Base-by-base conservation (phyloP, 2,113 vertebrate genomes). In the Rhinoptilus africanus region DNA sequence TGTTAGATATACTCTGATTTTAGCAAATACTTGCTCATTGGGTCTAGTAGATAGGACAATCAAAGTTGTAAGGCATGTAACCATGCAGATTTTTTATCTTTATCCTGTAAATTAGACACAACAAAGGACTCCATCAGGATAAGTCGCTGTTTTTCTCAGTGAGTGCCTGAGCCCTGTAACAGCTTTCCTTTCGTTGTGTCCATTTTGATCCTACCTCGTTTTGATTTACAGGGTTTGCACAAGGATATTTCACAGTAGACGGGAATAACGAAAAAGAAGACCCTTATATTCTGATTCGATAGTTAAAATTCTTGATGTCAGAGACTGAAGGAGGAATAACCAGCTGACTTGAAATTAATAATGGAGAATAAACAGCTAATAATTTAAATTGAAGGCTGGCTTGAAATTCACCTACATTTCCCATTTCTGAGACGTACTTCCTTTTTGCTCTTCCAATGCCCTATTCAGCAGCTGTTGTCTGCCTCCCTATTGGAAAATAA, bases 81-180 rank as follows among this genome's bases (percentile, higher is more conserved):
- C 21, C 3, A 3, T 4, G 19, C 50, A 51, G 27, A 14, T 45
- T 21, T 14, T 43, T 66, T 28, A 48, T 23, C 35, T 56, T 50
- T 20, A 35, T 11, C 26, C n/a, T 14, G 6, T 34, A 43, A 35
- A 54, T 54, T 28, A 48, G 47, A 30, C 10, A 39, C 24, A 67
- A 7, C 5, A 8, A 8, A 53, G 22, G 76, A 53, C 16, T 21
- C 19, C 15, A 11, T 5, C 1, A 1, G 32, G 50, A 24, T 1
- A 57, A 20, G 28, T 6, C 2, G 0, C 22, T 12, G 62, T 4
- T 67, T 39, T 39, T 75, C 75, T 60, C n/a, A 6, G 39, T 3
- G 30, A 68, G 39, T 0, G 6, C n/a, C 68, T 41, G 39, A 37
- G 67, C 67, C 57, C 32, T 51, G 3, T 5, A 39, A 47, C 20